Evolutionary conservation across 1,140 invertebrate species (phyloP).

Genomic region (Paralvinella palmiformis): DNA sequence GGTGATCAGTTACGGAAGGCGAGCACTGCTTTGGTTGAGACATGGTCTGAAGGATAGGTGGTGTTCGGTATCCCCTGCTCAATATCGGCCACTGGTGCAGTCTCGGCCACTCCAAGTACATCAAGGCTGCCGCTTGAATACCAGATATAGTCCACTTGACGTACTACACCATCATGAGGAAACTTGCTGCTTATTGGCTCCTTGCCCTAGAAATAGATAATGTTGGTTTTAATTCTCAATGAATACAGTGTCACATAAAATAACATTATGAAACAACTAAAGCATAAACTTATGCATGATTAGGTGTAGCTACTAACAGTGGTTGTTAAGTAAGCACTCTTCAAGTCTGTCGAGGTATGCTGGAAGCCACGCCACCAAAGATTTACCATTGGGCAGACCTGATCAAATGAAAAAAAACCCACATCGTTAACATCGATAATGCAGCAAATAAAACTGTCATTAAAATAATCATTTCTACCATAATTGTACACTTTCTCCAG

Average conservation of each 20-base stretch:
- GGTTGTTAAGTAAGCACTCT: slow-evolving; percentile 34
- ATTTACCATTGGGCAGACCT: slow-evolving; percentile 38
- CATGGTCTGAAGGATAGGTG: slow-evolving; percentile 19
- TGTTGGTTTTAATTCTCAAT: neutral
- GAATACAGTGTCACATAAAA: neutral
- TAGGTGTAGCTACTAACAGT: slow-evolving; percentile 24
- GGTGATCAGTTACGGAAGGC: too few relatives aligned
- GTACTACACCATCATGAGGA: neutral
- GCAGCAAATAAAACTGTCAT: too few relatives aligned
- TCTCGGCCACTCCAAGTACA: slow-evolving; percentile 2
- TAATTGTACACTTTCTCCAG: too few relatives aligned
- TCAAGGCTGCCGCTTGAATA: slow-evolving; percentile 5
- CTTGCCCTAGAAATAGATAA: slow-evolving; percentile 9
- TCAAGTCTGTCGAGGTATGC: slow-evolving; percentile 35
- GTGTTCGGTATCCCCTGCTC: slow-evolving; percentile 14
- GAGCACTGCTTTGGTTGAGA: slow-evolving; percentile 16
- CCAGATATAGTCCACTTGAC: slow-evolving; percentile 16
- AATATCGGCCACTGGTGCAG: neutral
- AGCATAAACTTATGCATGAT: neutral
- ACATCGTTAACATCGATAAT: neutral
- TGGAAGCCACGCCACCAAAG: slow-evolving; percentile 40
- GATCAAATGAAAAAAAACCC: slow-evolving; percentile 12
- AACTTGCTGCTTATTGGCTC: slow-evolving; percentile 17
- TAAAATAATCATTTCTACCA: too few relatives aligned
- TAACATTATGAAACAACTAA: neutral